phyloP scores from a whole-genome alignment of 2,113 vertebrate species.

The Pygoscelis adeliae region DNA sequence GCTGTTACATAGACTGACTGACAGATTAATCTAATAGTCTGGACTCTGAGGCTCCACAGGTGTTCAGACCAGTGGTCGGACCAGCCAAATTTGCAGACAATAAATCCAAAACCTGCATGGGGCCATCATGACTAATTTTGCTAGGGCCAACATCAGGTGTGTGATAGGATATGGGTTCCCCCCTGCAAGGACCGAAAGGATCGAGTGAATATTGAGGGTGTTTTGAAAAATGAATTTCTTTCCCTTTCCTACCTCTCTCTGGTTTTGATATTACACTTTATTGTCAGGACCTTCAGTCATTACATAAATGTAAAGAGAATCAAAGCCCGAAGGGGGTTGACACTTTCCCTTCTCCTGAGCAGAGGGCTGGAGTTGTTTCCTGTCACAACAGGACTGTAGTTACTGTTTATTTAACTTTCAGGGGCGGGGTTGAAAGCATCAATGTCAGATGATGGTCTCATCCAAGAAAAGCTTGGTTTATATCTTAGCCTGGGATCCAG shows the following conservation, averaged over 20 bases:
- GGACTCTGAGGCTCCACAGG: slow-evolving; percentile 57
- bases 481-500: neutral
- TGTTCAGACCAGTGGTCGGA: slow-evolving; percentile 42
- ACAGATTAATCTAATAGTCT: slow-evolving; percentile 68
- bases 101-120: slow-evolving; percentile 54
- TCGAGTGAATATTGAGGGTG: neutral
- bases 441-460: neutral
- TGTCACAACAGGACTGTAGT: neutral
- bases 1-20: slow-evolving; percentile 64
- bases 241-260: neutral
- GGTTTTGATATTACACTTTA: slow-evolving; percentile 15
- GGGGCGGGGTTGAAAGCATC: neutral
- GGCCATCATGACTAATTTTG: slow-evolving; percentile 47
- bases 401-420: slow-evolving; percentile 21
- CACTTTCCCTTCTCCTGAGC: neutral
- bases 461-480: neutral
- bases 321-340: neutral
- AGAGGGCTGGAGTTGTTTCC: neutral
- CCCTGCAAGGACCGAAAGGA: neutral
- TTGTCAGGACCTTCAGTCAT: neutral
- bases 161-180: neutral
- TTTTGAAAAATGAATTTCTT: slow-evolving; percentile 21
- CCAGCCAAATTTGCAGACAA: slow-evolving; percentile 47
- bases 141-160: slow-evolving; percentile 13
- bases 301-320: neutral